Base-by-base conservation (phyloP, 2,888 invertebrate species). In the Cosmia pyralina region DNA sequence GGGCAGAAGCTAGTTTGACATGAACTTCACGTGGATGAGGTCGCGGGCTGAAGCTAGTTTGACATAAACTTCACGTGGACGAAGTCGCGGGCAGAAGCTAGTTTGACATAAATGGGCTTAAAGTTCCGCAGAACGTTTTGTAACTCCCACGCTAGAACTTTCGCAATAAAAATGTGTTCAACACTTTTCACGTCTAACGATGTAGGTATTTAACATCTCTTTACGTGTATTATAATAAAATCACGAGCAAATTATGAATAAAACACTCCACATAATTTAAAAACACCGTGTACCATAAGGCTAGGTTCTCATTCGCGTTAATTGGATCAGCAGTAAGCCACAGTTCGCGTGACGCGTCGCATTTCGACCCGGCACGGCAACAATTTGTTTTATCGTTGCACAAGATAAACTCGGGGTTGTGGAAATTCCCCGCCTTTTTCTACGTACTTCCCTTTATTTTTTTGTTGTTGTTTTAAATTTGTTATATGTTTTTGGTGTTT, bases 371-470 rank as follows among this genome's bases (percentile, higher is more conserved):
- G 71, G 81, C 83, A 85, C 88, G 86, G 87, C 84, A 88, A 90
- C 93, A 91, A 93, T 94, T 93, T 92, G 91, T 92, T 94, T 92
- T 94, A 94, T 93, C 92, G 92, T 80, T 88, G 85, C 88, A 89
- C 90, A 90, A 92, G 92, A 92, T 90, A 90, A 86, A 86, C 79
- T 75, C 82, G 85, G 88, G 84, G 83, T 81, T 78, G 90, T 88
- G 92, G 91, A 93, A 91, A 89, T 91, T 89, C 83, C 89, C 91
- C 83, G 80, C 73, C 62, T 48, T 75, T 76, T 86, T 82, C 28
- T 28, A 28, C 28, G 81, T 63, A 48, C 57, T 79, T 84, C 82
- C 80, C 77, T 78, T 79, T 85, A 82, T 86, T 82, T 85, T 79
- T 71, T 75, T 77, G 69, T 81, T 77, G 76, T 75, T 79, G 52